These are phyloP conservation scores for Eriosoma lanigerum DNA, from an alignment of 1,140 invertebrate genomes.

Conservation along the genomic window DNA sequence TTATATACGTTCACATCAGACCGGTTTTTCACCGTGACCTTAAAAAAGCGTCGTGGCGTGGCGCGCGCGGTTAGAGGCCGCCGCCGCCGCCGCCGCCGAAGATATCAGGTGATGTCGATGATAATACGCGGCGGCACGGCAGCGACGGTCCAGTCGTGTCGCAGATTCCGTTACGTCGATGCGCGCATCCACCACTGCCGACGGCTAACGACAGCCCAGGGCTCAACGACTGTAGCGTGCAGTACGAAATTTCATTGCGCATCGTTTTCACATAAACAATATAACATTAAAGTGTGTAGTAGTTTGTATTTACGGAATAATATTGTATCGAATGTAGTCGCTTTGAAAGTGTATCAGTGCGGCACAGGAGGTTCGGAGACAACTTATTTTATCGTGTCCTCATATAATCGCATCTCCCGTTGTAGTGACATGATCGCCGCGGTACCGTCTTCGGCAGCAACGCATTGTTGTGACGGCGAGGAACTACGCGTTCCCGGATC, in stretches of 20 bases:
- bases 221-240: too few species aligned
- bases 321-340: too few species aligned
- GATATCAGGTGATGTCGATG: conserved; percentile 17
- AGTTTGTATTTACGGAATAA: too few species aligned
- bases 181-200: not conserved
- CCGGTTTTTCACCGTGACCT: conserved; percentile 50
- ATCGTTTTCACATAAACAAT: too few species aligned
- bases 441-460: not conserved
- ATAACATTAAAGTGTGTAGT: too few species aligned
- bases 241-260: too few species aligned
- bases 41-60: not conserved
- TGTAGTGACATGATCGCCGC: not conserved
- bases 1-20: not conserved
- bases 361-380: too few species aligned
- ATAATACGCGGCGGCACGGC: conserved; percentile 32
- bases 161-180: conserved; percentile 38
- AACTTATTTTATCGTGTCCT: too few species aligned
- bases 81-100: conserved; percentile 20
- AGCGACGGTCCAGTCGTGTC: conserved; percentile 35
- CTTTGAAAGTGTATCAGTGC: too few species aligned
- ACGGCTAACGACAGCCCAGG: too few species aligned
- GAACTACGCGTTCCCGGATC: conserved; percentile 51
- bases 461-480: conserved; percentile 11
- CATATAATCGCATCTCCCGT: not conserved
- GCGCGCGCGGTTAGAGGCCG: conserved; percentile 13